Percentiles rank a stretch among this genome's conserved stretches.
Evolutionary conservation across 2,888 invertebrate genomes (phyloP).

Genomic region (Parthenolecanium corni): DNA sequence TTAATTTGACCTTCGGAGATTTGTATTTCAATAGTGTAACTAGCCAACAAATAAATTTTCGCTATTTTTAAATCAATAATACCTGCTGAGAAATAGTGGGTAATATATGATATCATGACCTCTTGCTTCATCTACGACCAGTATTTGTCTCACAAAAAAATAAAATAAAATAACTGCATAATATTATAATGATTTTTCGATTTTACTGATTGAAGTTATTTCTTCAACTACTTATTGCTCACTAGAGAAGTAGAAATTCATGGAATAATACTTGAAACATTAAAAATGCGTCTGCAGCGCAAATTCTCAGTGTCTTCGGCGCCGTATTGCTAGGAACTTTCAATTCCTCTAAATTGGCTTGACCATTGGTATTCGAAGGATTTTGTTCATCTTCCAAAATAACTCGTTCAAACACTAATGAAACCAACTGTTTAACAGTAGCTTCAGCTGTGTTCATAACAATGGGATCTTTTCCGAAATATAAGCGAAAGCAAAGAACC

Average conservation of each 20-base stretch:
- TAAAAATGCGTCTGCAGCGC: constrained; percentile 87
- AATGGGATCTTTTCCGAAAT: constrained; percentile 85
- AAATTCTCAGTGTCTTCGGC: constrained; percentile 71
- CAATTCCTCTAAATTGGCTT: constrained; percentile 64
- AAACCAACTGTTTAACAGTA: constrained; percentile 88
- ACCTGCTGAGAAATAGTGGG: too few relatives aligned
- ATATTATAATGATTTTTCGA: too few relatives aligned
- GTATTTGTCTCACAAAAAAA: too few relatives aligned
- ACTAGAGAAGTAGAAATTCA: too few relatives aligned
- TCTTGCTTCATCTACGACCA: too few relatives aligned
- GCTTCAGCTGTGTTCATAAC: constrained; percentile 97
- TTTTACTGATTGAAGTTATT: too few relatives aligned
- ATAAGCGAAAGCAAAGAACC: constrained; percentile 92
- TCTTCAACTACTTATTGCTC: too few relatives aligned
- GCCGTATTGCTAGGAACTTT: constrained; percentile 62
- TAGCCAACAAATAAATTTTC: neutral
- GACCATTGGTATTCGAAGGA: constrained; percentile 35
- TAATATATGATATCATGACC: too few relatives aligned
- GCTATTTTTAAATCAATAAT: neutral
- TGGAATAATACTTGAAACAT: constrained; percentile 64
- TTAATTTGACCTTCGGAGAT: too few relatives aligned
- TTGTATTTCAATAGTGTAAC: neutral
- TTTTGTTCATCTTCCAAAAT: constrained; percentile 55
- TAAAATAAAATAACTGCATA: too few relatives aligned
- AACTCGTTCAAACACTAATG: constrained; percentile 79